These are phyloP conservation scores for Brienomyrus brachyistius DNA, from an alignment of 2,113 vertebrate genomes.

Conservation along the genomic window DNA sequence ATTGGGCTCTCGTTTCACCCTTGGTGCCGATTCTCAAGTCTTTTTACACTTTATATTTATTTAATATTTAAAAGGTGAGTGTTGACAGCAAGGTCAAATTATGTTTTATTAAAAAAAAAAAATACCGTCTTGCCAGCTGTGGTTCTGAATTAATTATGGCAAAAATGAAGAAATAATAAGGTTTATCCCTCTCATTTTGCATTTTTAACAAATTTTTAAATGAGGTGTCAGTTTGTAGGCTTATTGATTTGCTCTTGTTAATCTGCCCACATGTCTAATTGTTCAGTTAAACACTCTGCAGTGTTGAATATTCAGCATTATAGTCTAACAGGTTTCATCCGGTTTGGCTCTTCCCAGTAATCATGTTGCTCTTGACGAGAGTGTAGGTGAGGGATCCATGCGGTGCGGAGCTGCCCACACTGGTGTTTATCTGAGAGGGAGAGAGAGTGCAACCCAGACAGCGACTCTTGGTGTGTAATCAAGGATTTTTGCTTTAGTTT, in stretches of 20 bases:
- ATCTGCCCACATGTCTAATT: neutral
- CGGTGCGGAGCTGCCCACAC: neutral
- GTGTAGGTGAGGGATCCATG: neutral
- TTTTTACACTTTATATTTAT: neutral
- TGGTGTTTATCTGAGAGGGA: neutral
- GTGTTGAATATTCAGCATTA: neutral
- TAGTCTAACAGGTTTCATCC: neutral
- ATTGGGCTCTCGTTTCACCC: neutral
- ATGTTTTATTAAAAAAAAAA: neutral
- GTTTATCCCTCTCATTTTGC: neutral
- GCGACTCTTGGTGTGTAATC: neutral
- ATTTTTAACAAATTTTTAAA: neutral
- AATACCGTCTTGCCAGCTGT: neutral
- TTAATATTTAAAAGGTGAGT: neutral
- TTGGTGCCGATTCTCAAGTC: neutral
- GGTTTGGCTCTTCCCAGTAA: neutral
- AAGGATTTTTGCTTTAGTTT: neutral
- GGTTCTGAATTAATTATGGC: neutral
- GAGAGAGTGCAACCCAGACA: neutral
- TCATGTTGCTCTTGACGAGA: neutral
- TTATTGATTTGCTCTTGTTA: neutral
- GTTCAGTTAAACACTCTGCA: neutral
- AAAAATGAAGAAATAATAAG: neutral
- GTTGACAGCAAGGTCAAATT: neutral
- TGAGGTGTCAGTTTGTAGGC: neutral